Evolutionary conservation across 2,888 invertebrate species (phyloP).

Genomic region (Andrena dorsata): DNA sequence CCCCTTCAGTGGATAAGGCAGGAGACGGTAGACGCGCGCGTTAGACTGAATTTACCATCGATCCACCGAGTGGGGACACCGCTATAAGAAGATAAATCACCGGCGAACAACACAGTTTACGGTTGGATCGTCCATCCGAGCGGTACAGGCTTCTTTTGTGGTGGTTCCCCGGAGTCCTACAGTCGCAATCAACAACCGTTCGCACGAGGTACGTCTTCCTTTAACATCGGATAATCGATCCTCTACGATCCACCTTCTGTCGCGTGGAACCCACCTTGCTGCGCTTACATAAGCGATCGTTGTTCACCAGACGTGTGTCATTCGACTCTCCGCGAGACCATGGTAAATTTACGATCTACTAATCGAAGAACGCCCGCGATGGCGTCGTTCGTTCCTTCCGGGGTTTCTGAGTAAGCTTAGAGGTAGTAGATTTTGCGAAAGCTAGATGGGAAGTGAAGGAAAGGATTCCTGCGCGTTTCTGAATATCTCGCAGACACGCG

Average conservation of each 20-base stretch:
- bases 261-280: neutral
- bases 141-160: neutral
- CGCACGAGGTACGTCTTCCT: conserved; percentile 29
- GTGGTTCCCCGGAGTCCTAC: neutral
- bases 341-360: neutral
- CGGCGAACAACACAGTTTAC: conserved; percentile 62
- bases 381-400: too few relatives aligned
- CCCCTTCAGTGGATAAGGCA: conserved; percentile 8
- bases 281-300: conserved; percentile 4
- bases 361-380: neutral
- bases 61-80: conserved; percentile 62
- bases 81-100: conserved; percentile 71
- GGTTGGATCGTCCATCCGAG: conserved; percentile 30
- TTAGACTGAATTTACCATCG: conserved; percentile 23
- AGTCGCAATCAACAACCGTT: neutral
- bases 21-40: conserved; percentile 1
- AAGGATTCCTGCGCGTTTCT: neutral
- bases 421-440: too few relatives aligned
- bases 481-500: neutral
- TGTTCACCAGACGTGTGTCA: conserved; percentile 9
- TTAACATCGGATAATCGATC: neutral
- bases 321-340: neutral
- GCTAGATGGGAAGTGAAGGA: neutral
- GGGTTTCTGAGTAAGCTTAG: too few relatives aligned
- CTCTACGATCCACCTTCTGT: neutral